These are phyloP conservation scores for Musca domestica DNA, from an alignment of 1,140 invertebrate species.

Conservation along the genomic window DNA sequence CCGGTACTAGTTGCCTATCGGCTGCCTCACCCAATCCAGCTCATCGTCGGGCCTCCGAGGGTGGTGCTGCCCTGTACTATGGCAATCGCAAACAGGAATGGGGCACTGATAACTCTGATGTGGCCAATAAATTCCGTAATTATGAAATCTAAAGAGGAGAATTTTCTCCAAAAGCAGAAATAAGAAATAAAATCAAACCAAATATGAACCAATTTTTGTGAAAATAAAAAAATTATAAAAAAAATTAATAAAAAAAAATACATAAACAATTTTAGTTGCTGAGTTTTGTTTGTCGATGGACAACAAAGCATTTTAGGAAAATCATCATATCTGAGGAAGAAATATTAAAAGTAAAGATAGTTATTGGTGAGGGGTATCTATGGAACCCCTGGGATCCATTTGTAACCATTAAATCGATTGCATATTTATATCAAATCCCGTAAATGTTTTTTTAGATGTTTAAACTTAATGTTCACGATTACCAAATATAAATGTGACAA, in stretches of 20 bases:
- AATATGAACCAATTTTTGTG: conserved; percentile 19
- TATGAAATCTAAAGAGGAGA: conserved; percentile 80
- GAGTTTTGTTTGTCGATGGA: not conserved
- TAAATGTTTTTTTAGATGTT: conserved; percentile 1
- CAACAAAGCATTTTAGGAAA: not conserved
- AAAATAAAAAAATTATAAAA: conserved; percentile 13
- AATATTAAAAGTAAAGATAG: not conserved
- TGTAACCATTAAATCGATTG: conserved; percentile 13
- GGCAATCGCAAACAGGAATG: conserved; percentile 64
- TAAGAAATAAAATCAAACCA: not conserved
- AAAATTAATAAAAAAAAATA: conserved; percentile 15
- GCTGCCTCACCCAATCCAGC: conserved; percentile 61
- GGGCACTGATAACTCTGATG: conserved; percentile 70
- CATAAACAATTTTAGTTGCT: no score
- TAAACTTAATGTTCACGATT: not conserved
- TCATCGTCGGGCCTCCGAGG: conserved; percentile 75
- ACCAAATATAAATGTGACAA: no score
- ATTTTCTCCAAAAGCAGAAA: not conserved
- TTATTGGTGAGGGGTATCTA: no score
- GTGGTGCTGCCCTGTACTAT: conserved; percentile 74
- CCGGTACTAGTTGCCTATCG: conserved; percentile 55
- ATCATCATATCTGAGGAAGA: not conserved
- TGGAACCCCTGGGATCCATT: no score
- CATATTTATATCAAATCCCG: conserved; percentile 11
- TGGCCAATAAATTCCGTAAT: conserved; percentile 88